Evolutionary conservation across 2,797 vertebrate genomes (phyloP), one percentile per base, ranked within the genome.

Genomic region (Staurois parvus): DNA sequence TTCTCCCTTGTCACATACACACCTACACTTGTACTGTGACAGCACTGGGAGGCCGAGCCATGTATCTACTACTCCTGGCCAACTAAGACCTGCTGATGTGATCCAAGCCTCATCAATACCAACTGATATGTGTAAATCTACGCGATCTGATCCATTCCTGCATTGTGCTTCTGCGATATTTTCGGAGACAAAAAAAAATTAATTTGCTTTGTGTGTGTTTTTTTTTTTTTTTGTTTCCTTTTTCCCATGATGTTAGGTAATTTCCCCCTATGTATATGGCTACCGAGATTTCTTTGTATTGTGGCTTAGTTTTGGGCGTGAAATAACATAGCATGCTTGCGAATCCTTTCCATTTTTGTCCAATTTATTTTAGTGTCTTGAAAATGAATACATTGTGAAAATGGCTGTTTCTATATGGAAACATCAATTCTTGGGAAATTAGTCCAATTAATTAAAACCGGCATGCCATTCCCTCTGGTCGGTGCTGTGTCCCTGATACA

Each of bases 361-460:
- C 72, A 42, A 52, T 76, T 76, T 75, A 75, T 78, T 75, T 52
- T n/a, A 32, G 59, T 80, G 68, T 15, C 45, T 37, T 72, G 30
- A 17, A 74, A 75, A 85, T 80, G 15, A 75, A 85, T 80, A 75
- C 29, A 56, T 75, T 80, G 77, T 52, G 42, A 40, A 68, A 66
- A 67, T 79, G 24, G 6, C 62, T 80, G 37, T 67, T 85, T 62
- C 72, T 59, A 45, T 64, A 75, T 75, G 64, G 48, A 68, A 79
- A n/a, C 59, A 85, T 85, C 67, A 81, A 85, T 81, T 45, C 42
- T 68, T 59, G 69, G 13, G 37, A 68, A 85, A 85, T 80, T 29
- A 75, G 26, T 56, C 62, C 59, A 80, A 80, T 85, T 81, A 75
- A 81, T 85, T 68, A 66, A 85, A 68, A 29, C 4, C 42, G 67